These are phyloP conservation scores for Coccyzus lansbergi DNA, from an alignment of 2,797 vertebrate genomes.

Conservation along the genomic window DNA sequence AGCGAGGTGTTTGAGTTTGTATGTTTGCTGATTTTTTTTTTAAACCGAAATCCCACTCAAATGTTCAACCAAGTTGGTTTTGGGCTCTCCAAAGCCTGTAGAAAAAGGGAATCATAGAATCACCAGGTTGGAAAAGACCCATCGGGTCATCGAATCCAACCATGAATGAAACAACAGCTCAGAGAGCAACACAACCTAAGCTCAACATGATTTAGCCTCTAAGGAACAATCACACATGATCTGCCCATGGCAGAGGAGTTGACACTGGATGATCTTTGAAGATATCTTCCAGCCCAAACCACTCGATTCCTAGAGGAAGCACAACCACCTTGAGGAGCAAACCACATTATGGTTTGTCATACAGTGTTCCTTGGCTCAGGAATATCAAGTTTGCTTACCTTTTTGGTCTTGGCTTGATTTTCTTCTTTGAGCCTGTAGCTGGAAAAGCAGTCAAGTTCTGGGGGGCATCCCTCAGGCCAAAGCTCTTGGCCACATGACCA, in stretches of 20 bases:
- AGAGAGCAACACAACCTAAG: neutral
- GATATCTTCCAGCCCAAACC: neutral
- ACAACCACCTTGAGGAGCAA: neutral
- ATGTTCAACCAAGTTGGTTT: neutral
- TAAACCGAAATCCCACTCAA: neutral
- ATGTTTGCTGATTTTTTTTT: neutral
- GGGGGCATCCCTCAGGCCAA: slow-evolving; percentile 92
- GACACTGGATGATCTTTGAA: neutral
- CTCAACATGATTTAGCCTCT: neutral
- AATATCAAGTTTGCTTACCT: slow-evolving; percentile 60
- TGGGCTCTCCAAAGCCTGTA: neutral
- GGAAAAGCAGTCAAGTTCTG: slow-evolving; percentile 76
- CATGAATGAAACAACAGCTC: neutral
- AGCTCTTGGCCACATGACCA: slow-evolving; percentile 95
- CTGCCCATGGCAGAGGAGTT: neutral
- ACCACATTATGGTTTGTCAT: neutral
- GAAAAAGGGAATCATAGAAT: neutral
- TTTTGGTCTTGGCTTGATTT: slow-evolving; percentile 47
- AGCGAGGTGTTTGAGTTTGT: neutral
- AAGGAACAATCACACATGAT: neutral
- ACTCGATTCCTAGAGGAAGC: neutral
- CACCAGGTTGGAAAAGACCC: no score
- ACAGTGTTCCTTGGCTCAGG: neutral
- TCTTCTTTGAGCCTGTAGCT: slow-evolving; percentile 46
- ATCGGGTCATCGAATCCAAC: no score